A percentile compares a stretch with the other conserved stretches of the same genome.
phyloP scores from a whole-genome alignment of 2,797 vertebrate species.

The Acrossocheilus wenchowensis region DNA sequence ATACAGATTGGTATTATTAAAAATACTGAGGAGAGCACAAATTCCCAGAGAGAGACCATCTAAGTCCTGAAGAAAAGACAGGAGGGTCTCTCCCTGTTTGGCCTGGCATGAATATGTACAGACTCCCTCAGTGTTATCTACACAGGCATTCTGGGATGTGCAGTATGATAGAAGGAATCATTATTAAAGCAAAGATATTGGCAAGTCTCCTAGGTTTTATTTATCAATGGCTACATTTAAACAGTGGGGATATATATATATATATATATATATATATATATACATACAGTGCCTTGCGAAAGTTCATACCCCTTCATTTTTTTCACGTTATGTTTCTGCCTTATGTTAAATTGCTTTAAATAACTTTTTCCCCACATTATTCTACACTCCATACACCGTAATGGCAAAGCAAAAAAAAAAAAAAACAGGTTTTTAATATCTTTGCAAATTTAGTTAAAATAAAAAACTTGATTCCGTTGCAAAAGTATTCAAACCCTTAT shows the following conservation, averaged over 20 bases:
- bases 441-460: too few relatives aligned
- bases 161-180: background rate
- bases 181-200: background rate
- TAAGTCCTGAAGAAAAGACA: conserved; percentile 32
- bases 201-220: background rate
- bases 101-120: background rate
- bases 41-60: conserved; percentile 20
- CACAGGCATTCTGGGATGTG: background rate
- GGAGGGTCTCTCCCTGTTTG: conserved; percentile 5
- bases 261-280: too few relatives aligned
- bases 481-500: too few relatives aligned
- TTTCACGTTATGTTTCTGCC: too few relatives aligned
- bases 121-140: background rate
- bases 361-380: too few relatives aligned
- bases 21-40: conserved; percentile 47
- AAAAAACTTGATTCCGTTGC: too few relatives aligned
- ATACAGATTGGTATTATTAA: conserved; percentile 62
- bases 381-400: too few relatives aligned
- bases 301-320: too few relatives aligned
- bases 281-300: background rate
- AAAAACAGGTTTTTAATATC: too few relatives aligned
- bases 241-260: background rate
- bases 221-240: background rate
- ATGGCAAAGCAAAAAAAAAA: too few relatives aligned
- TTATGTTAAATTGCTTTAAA: too few relatives aligned